Conservation (phyloP, 1,140 invertebrate species). For the Amphibalanus amphitrite region DNA sequence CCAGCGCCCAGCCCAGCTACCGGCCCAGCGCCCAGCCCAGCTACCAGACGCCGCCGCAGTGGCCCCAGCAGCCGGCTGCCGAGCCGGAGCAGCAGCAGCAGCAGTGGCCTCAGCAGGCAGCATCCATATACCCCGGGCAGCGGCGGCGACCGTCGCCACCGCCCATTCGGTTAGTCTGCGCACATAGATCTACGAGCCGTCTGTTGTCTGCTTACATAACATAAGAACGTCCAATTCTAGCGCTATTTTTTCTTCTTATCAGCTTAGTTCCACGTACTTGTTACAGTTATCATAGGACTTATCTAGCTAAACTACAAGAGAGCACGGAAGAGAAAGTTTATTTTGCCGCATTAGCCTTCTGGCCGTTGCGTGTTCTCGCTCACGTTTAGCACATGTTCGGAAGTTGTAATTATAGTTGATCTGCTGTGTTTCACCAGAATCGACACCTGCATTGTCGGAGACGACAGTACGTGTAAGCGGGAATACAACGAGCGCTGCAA, state of each 20-base stretch:
- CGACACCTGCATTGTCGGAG: slow-evolving; percentile 84
- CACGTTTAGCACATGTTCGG: too few species aligned
- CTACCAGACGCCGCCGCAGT: not conserved
- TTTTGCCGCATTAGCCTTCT: too few species aligned
- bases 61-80: not conserved
- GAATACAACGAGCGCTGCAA: slow-evolving; percentile 71
- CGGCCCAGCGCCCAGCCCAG: not conserved
- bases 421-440: slow-evolving; percentile 38
- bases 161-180: not conserved
- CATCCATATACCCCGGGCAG: not conserved
- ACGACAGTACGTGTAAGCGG: slow-evolving; percentile 75
- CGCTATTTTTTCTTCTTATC: too few species aligned
- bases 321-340: too few species aligned
- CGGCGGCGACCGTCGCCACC: not conserved
- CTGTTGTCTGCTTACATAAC: too few species aligned
- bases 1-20: not conserved
- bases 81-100: not conserved
- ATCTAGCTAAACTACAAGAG: too few species aligned
- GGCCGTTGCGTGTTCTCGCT: too few species aligned
- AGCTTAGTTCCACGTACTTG: too few species aligned
- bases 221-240: too few species aligned
- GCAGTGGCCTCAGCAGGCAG: not conserved
- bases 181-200: too few species aligned
- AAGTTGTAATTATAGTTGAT: too few species aligned
- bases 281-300: too few species aligned